Conservation (phyloP, 2,797 vertebrate genomes). For the Danio kyathit region DNA sequence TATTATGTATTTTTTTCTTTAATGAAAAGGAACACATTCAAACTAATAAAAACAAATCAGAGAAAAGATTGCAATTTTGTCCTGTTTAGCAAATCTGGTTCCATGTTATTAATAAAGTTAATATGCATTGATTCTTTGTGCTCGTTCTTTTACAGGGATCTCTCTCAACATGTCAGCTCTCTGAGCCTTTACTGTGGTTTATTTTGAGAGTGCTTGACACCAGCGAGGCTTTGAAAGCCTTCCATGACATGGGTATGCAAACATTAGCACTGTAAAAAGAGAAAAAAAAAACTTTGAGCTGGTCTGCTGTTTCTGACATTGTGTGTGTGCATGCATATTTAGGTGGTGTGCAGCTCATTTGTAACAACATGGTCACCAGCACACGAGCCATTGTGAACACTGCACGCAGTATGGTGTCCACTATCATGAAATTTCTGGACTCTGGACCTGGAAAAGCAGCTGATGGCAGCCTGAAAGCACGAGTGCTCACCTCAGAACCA, state of each 20-base stretch:
- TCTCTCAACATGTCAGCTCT: slow-evolving; percentile 97
- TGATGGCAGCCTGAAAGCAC: slow-evolving; percentile 93
- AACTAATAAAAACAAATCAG: no score
- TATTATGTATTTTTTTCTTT: no score
- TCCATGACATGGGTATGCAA: slow-evolving; percentile 95
- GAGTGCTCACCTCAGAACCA: slow-evolving; percentile 95
- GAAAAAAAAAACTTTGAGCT: neutral
- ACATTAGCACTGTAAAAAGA: neutral
- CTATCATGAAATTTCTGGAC: slow-evolving; percentile 99
- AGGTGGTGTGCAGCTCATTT: slow-evolving; percentile 98
- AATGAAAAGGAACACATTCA: no score
- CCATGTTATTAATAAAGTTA: no score
- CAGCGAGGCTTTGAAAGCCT: slow-evolving; percentile 96
- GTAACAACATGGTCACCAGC: slow-evolving; percentile 99
- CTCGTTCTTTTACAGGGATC: slow-evolving; percentile 83
- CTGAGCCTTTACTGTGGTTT: slow-evolving; percentile 98
- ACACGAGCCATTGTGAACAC: slow-evolving; percentile 99
- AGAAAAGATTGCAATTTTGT: no score
- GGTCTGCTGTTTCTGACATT: neutral
- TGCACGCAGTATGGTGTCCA: slow-evolving; percentile 99
- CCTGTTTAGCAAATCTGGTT: no score
- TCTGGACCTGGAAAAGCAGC: slow-evolving; percentile 92
- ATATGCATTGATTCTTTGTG: neutral
- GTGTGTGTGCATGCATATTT: slow-evolving; percentile 13
- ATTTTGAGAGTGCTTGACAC: slow-evolving; percentile 97